Conservation (phyloP, 2,113 vertebrate genomes). For the Pyxicephalus adspersus region DNA sequence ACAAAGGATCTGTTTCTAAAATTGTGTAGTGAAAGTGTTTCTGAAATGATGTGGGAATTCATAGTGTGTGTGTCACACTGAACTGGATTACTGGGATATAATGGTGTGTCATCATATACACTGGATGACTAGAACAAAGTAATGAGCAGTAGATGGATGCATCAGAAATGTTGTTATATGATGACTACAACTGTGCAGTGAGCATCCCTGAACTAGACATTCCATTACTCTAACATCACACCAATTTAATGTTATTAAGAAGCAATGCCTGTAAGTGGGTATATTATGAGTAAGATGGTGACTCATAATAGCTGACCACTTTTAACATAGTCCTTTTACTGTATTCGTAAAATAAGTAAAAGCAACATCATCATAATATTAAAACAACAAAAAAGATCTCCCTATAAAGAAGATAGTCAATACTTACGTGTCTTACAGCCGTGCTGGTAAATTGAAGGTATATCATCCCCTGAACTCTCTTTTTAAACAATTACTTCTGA, state of each 20-base stretch:
- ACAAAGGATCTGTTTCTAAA: too few relatives aligned
- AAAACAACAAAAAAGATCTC: too few relatives aligned
- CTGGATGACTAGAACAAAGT: not conserved
- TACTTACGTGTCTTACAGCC: too few relatives aligned
- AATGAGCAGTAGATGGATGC: not conserved
- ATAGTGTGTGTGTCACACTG: too few relatives aligned
- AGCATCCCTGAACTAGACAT: constrained; percentile 21
- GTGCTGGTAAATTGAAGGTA: too few relatives aligned
- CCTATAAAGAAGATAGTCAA: too few relatives aligned
- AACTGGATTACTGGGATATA: too few relatives aligned
- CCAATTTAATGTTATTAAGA: not conserved
- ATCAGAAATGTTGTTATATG: not conserved
- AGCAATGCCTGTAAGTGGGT: not conserved
- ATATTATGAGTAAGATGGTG: constrained; percentile 22
- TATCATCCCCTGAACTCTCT: too few relatives aligned
- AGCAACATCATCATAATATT: too few relatives aligned
- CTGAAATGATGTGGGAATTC: too few relatives aligned
- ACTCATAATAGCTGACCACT: constrained; percentile 28
- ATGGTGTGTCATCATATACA: constrained; percentile 2
- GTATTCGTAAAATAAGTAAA: too few relatives aligned
- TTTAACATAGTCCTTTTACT: not conserved
- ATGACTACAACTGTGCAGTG: not conserved
- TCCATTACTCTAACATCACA: constrained; percentile 25
- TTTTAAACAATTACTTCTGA: too few relatives aligned
- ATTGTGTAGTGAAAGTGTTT: not conserved